Conservation (phyloP, 2,113 vertebrate species). For the Engystomops pustulosus region DNA sequence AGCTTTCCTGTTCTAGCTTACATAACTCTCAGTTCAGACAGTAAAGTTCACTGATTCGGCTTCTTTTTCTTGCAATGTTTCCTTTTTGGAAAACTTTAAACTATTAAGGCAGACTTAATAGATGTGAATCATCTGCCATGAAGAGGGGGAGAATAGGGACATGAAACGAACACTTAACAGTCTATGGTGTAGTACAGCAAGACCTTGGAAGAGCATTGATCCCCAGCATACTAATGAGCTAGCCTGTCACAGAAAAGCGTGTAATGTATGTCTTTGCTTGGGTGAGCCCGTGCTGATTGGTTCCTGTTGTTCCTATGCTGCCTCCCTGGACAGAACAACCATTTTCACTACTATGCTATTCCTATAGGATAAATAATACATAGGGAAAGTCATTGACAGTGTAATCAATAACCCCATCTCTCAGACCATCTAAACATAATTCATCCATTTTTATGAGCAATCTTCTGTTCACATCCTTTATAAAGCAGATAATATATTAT, state of each 20-base stretch:
- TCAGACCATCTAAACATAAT: not conserved
- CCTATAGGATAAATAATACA: not conserved
- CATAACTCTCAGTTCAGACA: too few species aligned
- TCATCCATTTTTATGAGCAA: not conserved
- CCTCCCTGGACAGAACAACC: not conserved
- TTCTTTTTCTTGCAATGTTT: too few species aligned
- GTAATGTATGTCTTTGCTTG: conserved; percentile 2
- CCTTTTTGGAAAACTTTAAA: not conserved
- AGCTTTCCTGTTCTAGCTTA: too few species aligned
- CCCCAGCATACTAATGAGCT: conserved; percentile 18
- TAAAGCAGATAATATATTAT: not conserved
- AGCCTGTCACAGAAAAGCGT: not conserved
- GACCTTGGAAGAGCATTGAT: conserved; percentile 24
- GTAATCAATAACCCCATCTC: not conserved
- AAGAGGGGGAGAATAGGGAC: not conserved
- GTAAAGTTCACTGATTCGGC: too few species aligned
- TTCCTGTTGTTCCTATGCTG: conserved; percentile 7
- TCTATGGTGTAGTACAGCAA: not conserved
- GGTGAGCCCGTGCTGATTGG: not conserved
- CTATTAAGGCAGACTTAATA: not conserved
- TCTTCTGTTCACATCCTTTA: not conserved
- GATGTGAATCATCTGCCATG: not conserved
- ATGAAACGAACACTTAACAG: not conserved
- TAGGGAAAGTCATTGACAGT: not conserved
- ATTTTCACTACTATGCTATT: not conserved